Conservation (phyloP, 2,113 vertebrate species). For the Sminthopsis crassicaudata region DNA sequence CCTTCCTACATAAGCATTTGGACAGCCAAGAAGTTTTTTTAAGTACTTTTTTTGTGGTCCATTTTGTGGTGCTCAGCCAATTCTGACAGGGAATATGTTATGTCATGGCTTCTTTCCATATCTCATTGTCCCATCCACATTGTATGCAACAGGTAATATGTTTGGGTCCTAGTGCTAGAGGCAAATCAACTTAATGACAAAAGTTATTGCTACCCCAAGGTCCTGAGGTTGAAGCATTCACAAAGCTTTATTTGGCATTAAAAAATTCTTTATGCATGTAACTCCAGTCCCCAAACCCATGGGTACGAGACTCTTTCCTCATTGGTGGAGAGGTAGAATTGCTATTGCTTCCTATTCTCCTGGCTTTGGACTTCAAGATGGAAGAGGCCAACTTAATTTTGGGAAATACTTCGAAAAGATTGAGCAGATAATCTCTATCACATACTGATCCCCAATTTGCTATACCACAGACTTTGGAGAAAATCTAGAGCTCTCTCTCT, state of each 20-base stretch:
- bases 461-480: not conserved
- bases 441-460: not conserved
- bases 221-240: not conserved
- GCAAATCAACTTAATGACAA: not conserved
- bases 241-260: not conserved
- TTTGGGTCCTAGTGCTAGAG: not conserved
- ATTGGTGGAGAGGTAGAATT: not conserved
- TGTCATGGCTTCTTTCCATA: not conserved
- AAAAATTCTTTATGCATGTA: not conserved
- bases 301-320: not conserved
- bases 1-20: not conserved
- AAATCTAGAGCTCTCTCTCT: not conserved
- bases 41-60: not conserved
- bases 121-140: not conserved
- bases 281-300: not conserved
- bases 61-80: not conserved
- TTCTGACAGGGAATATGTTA: not conserved
- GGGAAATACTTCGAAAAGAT: not conserved
- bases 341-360: not conserved
- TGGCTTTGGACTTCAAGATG: not conserved
- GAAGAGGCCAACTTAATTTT: not conserved
- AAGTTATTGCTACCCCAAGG: not conserved
- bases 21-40: not conserved
- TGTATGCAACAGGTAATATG: not conserved
- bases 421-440: not conserved